These are phyloP conservation scores for Itoplectis maculator DNA, from an alignment of 2,888 invertebrate species.

Conservation along the genomic window DNA sequence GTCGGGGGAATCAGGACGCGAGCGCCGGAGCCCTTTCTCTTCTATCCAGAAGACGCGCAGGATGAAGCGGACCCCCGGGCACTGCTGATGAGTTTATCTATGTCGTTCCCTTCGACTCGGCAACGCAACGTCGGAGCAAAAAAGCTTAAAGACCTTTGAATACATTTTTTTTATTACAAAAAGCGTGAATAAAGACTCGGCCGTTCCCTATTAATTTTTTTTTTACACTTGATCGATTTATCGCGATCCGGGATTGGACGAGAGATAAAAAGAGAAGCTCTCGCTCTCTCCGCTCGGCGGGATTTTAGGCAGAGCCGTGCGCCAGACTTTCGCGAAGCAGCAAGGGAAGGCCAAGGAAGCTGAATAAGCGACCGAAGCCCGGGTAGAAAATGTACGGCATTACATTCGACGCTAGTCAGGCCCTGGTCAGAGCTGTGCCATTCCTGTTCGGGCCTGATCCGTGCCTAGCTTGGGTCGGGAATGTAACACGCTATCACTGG, in stretches of 20 bases:
- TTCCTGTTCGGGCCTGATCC: too few species aligned
- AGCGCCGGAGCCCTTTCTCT: constrained; percentile 67
- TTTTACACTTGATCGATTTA: constrained; percentile 41
- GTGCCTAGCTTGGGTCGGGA: too few species aligned
- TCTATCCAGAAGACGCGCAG: constrained; percentile 19
- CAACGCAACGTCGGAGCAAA: not conserved
- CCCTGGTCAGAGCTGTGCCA: too few species aligned
- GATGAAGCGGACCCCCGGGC: constrained; percentile 41
- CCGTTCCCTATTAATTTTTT: constrained; percentile 10
- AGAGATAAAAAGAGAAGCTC: constrained; percentile 30
- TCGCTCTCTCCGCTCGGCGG: not conserved
- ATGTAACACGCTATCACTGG: too few species aligned
- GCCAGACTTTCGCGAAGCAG: constrained; percentile 30
- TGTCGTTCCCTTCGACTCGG: constrained; percentile 24
- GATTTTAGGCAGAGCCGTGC: too few species aligned
- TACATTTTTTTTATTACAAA: too few species aligned
- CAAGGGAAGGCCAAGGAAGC: constrained; percentile 16
- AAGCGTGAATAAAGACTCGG: not conserved
- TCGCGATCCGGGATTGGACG: constrained; percentile 44
- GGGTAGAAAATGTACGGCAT: too few species aligned
- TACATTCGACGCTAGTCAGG: too few species aligned
- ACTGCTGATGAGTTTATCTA: constrained; percentile 29
- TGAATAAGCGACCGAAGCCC: too few species aligned
- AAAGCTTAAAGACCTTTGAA: not conserved
- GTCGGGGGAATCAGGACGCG: constrained; percentile 58